Percentiles rank a stretch among this genome's conserved stretches.
Conservation (phyloP, 2,888 invertebrate genomes). For the Ormyrus rosae region DNA sequence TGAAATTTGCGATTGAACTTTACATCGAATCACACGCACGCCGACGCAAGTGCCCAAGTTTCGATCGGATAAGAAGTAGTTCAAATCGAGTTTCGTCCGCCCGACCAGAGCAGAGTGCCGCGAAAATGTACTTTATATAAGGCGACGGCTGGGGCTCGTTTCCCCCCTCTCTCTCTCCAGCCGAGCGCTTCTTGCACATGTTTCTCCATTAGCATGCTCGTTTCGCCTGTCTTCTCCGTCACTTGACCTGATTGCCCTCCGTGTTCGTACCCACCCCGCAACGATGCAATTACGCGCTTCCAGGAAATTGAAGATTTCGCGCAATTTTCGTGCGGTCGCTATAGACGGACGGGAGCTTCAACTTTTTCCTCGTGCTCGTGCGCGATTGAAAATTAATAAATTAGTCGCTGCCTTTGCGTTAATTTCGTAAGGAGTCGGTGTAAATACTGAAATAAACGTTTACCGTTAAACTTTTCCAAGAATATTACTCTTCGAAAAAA, state of each 20-base stretch:
- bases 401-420: too few relatives aligned
- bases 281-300: constrained; percentile 21
- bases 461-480: too few relatives aligned
- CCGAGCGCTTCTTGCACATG: constrained; percentile 1
- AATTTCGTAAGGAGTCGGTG: too few relatives aligned
- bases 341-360: too few relatives aligned
- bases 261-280: background rate
- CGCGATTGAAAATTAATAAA: too few relatives aligned
- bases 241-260: constrained; percentile 50
- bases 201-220: constrained; percentile 44
- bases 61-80: constrained; percentile 40
- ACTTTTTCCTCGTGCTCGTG: too few relatives aligned
- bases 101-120: background rate
- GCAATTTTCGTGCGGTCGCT: too few relatives aligned
- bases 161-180: too few relatives aligned
- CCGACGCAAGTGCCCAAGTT: background rate
- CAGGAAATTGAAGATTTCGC: constrained; percentile 18
- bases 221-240: constrained; percentile 30
- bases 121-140: background rate
- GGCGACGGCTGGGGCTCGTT: too few relatives aligned
- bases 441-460: too few relatives aligned
- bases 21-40: constrained; percentile 2
- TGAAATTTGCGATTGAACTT: constrained; percentile 35
- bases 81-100: constrained; percentile 43
- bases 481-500: too few relatives aligned